Evolutionary conservation across 2,888 invertebrate genomes (phyloP).

Genomic region (Hirtodrosophila histrioides): DNA sequence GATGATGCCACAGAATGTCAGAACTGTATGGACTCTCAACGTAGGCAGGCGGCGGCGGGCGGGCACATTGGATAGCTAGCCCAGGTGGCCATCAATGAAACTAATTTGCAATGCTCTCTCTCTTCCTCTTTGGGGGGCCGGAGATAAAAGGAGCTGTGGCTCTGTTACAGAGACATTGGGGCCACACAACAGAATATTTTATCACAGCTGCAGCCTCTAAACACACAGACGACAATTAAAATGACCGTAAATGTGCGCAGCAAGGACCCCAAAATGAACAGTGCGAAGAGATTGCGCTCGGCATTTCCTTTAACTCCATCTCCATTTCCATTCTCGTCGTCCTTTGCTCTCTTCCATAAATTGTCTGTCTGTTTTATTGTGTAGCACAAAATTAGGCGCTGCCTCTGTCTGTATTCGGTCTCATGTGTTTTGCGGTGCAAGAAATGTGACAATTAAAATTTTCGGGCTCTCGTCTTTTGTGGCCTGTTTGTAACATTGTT

Average conservation of each 20-base stretch:
- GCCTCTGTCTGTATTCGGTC: slow-evolving; percentile 25
- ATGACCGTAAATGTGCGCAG: slow-evolving; percentile 50
- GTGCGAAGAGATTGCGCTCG: slow-evolving; percentile 6
- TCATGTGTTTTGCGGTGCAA: slow-evolving; percentile 57
- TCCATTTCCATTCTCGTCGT: not conserved
- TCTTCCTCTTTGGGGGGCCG: too few species aligned
- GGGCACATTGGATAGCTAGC: slow-evolving; percentile 1
- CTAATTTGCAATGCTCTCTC: slow-evolving; percentile 46
- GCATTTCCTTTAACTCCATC: slow-evolving; percentile 15
- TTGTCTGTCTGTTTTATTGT: slow-evolving; percentile 47
- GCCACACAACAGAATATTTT: slow-evolving; percentile 42
- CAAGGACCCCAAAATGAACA: slow-evolving; percentile 9
- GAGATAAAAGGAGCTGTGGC: not conserved
- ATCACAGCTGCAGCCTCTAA: slow-evolving; percentile 66
- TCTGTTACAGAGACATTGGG: too few species aligned
- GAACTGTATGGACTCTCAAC: not conserved
- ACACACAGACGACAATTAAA: slow-evolving; percentile 60
- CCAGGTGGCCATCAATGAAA: slow-evolving; percentile 63
- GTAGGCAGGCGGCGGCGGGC: slow-evolving; percentile 1
- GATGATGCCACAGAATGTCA: slow-evolving; percentile 42
- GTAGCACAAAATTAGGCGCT: slow-evolving; percentile 47
- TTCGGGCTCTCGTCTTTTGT: slow-evolving; percentile 28
- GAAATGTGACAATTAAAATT: slow-evolving; percentile 72
- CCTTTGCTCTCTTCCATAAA: slow-evolving; percentile 22
- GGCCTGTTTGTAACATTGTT: slow-evolving; percentile 30